Percentiles rank a stretch among this genome's conserved stretches.
phyloP scores from a whole-genome alignment of 1,140 invertebrate species.

The Drosophila kikkawai region DNA sequence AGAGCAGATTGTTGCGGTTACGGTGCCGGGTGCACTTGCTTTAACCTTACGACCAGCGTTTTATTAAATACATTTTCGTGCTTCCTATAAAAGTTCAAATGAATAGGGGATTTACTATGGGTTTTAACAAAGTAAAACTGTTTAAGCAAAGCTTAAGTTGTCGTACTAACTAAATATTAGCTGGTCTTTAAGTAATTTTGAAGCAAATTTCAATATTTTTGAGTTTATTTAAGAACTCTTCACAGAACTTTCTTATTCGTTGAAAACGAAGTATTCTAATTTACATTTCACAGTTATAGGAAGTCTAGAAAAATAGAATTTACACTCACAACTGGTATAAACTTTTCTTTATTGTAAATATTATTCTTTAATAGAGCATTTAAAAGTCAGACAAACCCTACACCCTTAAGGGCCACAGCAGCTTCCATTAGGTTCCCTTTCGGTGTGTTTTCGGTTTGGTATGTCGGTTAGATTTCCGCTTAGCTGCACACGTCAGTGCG shows the following conservation, averaged over 20 bases:
- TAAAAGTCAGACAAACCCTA: background rate
- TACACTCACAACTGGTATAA: background rate
- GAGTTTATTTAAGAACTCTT: background rate
- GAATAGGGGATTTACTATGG: background rate
- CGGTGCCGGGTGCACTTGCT: conserved; percentile 1
- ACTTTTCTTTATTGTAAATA: background rate
- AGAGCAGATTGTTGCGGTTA: conserved; percentile 11
- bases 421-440: conserved; percentile 25
- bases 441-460: conserved; percentile 23
- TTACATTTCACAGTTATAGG: background rate
- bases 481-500: conserved; percentile 39
- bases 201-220: background rate
- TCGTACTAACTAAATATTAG: background rate
- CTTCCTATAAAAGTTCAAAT: background rate
- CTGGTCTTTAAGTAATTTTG: background rate
- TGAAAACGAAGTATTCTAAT: background rate
- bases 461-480: conserved; percentile 55
- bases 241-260: background rate
- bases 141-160: background rate
- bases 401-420: background rate
- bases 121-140: background rate
- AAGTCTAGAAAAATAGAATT: too few relatives aligned
- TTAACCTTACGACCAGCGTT: conserved; percentile 2
- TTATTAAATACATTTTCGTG: conserved; percentile 11
- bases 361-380: conserved; percentile 1